Base-by-base conservation (phyloP, 1,140 invertebrate species). In the Ceratina japonica region DNA sequence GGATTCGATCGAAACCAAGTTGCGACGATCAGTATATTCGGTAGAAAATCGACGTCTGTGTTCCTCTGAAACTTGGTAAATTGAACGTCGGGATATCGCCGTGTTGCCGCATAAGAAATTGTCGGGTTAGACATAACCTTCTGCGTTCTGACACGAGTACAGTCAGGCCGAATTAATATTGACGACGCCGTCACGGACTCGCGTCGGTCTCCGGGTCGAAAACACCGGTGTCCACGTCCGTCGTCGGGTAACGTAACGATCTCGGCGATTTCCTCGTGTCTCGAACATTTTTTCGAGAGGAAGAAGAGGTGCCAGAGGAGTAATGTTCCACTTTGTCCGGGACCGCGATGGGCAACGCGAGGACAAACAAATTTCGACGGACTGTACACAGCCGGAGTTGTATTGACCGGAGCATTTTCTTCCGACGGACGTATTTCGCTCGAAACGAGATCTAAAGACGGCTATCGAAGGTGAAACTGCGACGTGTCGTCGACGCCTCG, bases 351-450 rank as follows among this genome's bases (percentile, higher is more conserved):
- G 27, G 59, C 76, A 56, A 27, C 54, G n/a, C 56, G 22, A 27
- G 69, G 82, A 86, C 86, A 87, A 85, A 82, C 66, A 63, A 78
- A 83, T 76, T 18, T 86, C 74, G 51, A 81, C 75, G 63, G 83
- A 87, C 86, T 87, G 84, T 87, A 83, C 75, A 10, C 37, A 81
- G 65, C 81, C 70, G 87, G 74, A 86, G 81, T 89, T 89, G 79
- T 89, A 89, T 89, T 89, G 87, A 89, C 88, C 74, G 75, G 71
- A 75, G 64, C 49, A 70, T 81, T 83, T 86, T 62, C 78, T 81
- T 76, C 54, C 74, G 54, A 49, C n/a, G 22, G 61, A 64, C 77
- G 31, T 58, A 70, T 78, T 86, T 79, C 22, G 69, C 54, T 20
- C 0, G 68, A 85, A 70, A 81, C 56, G 24, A 78, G 69, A 51